Evolutionary conservation across 2,888 invertebrate species (phyloP).

Genomic region (Limnephilus auricula): DNA sequence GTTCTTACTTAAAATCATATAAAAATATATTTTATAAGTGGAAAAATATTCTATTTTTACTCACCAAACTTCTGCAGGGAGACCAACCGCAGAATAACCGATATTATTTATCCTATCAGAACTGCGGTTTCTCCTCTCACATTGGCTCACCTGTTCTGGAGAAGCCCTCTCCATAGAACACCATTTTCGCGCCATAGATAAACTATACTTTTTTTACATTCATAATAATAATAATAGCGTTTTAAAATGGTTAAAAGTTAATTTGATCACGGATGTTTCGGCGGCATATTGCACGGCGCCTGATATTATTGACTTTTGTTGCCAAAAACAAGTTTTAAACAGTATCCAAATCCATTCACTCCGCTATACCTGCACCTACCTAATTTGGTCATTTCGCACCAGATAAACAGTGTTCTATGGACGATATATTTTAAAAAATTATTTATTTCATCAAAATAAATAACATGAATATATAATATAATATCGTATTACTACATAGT

Average conservation of each 20-base stretch:
- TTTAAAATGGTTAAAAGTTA: background rate
- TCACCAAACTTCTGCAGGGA: conserved; percentile 37
- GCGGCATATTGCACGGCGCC: background rate
- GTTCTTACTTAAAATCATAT: background rate
- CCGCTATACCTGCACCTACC: background rate
- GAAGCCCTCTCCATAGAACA: conserved; percentile 5
- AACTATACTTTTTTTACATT: background rate
- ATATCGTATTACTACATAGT: no score
- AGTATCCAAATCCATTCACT: background rate
- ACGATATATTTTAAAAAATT: background rate
- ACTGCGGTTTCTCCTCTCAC: background rate
- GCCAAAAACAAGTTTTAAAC: conserved; percentile 8
- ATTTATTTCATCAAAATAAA: no score
- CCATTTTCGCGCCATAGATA: conserved; percentile 36
- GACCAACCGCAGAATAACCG: conserved; percentile 9
- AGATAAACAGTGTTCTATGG: background rate
- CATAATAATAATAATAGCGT: background rate
- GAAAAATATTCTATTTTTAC: background rate
- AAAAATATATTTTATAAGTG: background rate
- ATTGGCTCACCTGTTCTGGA: background rate
- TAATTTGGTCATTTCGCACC: background rate
- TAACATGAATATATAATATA: no score
- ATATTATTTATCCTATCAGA: background rate
- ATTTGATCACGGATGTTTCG: background rate
- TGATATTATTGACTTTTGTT: background rate